Evolutionary conservation across 2,113 vertebrate genomes (phyloP), one percentile per base, ranked within the genome.

Genomic region (Podilymbus podiceps): DNA sequence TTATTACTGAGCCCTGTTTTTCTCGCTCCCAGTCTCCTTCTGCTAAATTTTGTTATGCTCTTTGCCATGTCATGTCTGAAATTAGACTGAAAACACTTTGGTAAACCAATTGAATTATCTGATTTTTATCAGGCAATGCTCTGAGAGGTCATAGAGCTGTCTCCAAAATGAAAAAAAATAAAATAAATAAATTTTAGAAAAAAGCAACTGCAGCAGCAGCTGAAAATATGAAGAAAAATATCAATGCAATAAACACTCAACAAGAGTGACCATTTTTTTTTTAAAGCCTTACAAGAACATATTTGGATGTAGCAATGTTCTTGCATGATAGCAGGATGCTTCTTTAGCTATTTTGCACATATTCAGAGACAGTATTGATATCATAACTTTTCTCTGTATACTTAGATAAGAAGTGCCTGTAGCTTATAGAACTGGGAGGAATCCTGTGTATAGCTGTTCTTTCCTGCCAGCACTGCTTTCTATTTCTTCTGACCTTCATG

Each of bases 151-250:
- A 82, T 81, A 86, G 89, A 93, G 27, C 44, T 90, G 28, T 72
- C 52, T 91, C 62, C 71, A 62, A 87, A 94, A 92, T 87, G n/a
- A n/a, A 91, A 93, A 94, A 83, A 38, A 38, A 38, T 38, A 38
- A 38, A 38, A 38, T 38, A 38, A 38, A 38, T n/a, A 38, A 38
- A 38, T 38, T 38, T 38, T 38, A 38, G n/a, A n/a, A 52, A 68
- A 85, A 89, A n/a, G 22, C 67, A 64, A 74, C 72, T 46, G 16
- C 55, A 66, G n/a, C 17, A 62, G 84, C 62, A 88, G 30, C 87
- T 93, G 77, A 77, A 95, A 93, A 49, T 72, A 87, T 85, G 73
- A 46, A 95, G 71, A 87, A 96, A 97, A 97, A 84, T 91, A 93
- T 24, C 74, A 87, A 44, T 62, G 84, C 55, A 82, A 88, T 94